phyloP scores from a whole-genome alignment of 2,888 invertebrate species.

The Drosophila pullipes region DNA sequence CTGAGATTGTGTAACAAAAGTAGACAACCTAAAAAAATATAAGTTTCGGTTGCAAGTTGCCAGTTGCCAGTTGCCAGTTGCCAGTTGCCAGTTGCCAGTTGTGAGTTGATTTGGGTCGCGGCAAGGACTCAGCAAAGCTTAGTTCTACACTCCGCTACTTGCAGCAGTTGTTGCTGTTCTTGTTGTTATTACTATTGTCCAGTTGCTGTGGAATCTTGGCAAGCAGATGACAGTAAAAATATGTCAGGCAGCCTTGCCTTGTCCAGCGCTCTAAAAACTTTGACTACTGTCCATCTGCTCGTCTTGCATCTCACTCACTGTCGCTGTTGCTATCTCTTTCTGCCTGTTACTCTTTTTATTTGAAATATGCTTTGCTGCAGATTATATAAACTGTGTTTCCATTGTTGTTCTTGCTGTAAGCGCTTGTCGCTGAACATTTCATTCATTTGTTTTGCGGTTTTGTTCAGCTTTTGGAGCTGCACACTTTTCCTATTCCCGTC shows the following conservation, averaged over 20 bases:
- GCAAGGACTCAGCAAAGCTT: conserved; percentile 73
- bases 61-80: conserved; percentile 15
- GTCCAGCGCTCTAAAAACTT: conserved; percentile 35
- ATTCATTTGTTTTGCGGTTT: conserved; percentile 76
- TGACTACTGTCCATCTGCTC: conserved; percentile 44
- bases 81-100: conserved; percentile 18
- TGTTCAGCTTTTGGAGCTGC: conserved; percentile 61
- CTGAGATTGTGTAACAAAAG: conserved; percentile 17
- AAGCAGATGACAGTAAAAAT: conserved; percentile 72
- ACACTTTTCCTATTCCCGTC: conserved; percentile 41
- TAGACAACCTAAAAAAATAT: not conserved
- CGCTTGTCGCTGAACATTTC: conserved; percentile 63
- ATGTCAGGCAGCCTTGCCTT: conserved; percentile 56
- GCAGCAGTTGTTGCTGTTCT: conserved; percentile 23
- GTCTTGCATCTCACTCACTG: conserved; percentile 8
- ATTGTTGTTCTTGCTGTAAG: conserved; percentile 34
- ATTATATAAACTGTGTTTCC: conserved; percentile 62
- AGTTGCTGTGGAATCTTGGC: conserved; percentile 44
- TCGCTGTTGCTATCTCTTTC: conserved; percentile 1
- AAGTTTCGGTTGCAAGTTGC: conserved; percentile 12
- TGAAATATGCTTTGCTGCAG: conserved; percentile 60
- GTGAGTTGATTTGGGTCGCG: conserved; percentile 72
- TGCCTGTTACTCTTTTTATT: conserved; percentile 11
- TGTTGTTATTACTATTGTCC: conserved; percentile 14
- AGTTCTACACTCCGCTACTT: conserved; percentile 29